Evolutionary conservation across 2,888 invertebrate species (phyloP), one percentile per base, ranked within the genome.

Genomic region (Pseudanteris insignis): DNA sequence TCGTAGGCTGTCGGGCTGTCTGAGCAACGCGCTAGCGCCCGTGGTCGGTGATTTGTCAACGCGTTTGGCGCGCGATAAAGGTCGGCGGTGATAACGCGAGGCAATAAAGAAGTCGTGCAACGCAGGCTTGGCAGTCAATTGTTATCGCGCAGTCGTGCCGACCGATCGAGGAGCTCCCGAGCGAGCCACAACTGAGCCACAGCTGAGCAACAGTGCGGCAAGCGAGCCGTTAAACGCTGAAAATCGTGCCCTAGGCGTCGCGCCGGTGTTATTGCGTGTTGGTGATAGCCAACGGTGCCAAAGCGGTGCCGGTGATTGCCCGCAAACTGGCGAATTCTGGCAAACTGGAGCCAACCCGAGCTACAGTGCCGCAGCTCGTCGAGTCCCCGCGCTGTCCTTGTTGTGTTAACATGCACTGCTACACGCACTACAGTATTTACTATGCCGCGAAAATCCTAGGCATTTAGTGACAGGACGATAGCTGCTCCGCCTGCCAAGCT

Each of bases 381-480:
- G 51, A 63, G 34, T 47, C 36, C 12, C 41, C 32, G 40, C 2
- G 46, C 40, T 25, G 34, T 32, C 46, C 60, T 44, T 61, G 59
- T 48, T 63, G 59, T 47, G 59, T 15, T 44, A 68, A 66, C 60
- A 72, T 74, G 72, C 65, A 70, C 64, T 60, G 65, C 58, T 72
- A 75, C 65, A 69, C 68, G 37, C 69, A 69, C 40, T 72, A 69
- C 66, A 70, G 69, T 55, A 69, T 71, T 50, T 70, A 68, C 53
- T 68, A 70, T 51, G 64, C 69, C 15, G 63, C 63, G n/a, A 73
- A 73, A 53, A 70, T 74, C 41, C 59, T 69, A 26, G 67, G 65
- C 21, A 71, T 67, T 59, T 68, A 68, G 57, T 53, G 29, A 25
- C 13, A 2, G 9, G 15, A n/a, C 13, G n/a, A 13, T 32, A 15